A percentile compares a stretch with the other conserved stretches of the same genome.
Evolutionary conservation across 2,113 vertebrate genomes (phyloP).

Genomic region (Tinamus guttatus): DNA sequence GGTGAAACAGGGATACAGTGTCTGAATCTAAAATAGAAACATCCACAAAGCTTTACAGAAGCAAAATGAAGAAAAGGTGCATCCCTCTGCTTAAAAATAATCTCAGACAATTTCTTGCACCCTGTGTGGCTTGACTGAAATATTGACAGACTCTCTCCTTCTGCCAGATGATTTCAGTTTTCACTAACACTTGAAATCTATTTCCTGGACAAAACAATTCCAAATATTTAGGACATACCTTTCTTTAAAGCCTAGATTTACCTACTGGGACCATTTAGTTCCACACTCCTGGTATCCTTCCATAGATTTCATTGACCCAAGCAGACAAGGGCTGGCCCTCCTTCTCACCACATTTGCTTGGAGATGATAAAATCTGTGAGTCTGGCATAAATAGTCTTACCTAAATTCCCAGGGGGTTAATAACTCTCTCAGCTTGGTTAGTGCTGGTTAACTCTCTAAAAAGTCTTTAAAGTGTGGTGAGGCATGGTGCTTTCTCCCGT

Average conservation of each 20-base stretch:
- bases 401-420: neutral
- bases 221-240: neutral
- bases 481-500: neutral
- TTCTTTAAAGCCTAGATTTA: neutral
- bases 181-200: neutral
- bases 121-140: neutral
- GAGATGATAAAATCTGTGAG: neutral
- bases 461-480: neutral
- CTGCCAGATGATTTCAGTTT: neutral
- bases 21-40: neutral
- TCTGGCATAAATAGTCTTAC: neutral
- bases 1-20: neutral
- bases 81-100: neutral
- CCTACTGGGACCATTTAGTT: neutral
- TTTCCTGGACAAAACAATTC: neutral
- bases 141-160: neutral
- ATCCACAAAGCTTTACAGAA: neutral
- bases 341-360: neutral
- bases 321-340: neutral
- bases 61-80: neutral
- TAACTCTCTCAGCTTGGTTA: neutral
- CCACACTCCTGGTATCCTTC: accelerated
- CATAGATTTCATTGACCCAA: neutral
- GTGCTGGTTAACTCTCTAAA: neutral
- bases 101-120: neutral